Conservation (phyloP, 2,797 vertebrate genomes). For the Gymnopithys bicolor region DNA sequence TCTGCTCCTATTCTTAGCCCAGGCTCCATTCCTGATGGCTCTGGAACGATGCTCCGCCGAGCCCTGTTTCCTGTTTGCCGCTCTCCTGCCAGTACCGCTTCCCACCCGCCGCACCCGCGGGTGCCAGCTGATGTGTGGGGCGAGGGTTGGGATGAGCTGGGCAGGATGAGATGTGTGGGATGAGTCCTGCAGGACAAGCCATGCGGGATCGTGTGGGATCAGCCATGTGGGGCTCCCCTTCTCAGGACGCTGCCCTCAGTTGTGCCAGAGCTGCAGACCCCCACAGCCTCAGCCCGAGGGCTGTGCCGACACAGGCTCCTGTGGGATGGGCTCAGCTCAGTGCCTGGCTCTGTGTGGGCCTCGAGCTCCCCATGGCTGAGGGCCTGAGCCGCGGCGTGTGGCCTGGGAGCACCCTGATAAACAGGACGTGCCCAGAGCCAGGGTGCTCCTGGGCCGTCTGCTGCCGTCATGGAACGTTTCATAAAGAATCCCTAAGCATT, state of each 20-base stretch:
- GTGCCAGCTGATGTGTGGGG: not conserved
- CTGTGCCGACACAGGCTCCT: not conserved
- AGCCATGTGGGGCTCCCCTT: not conserved
- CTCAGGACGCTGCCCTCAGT: fast-evolving
- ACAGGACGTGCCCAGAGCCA: not conserved
- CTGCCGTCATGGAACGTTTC: not conserved
- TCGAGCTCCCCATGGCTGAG: not conserved
- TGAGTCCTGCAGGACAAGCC: not conserved
- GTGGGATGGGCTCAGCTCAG: fast-evolving
- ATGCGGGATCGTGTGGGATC: not conserved
- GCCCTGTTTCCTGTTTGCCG: constrained; percentile 25
- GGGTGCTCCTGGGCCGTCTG: not conserved
- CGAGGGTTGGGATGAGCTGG: not conserved
- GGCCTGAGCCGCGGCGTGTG: fast-evolving
- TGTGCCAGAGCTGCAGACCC: fast-evolving
- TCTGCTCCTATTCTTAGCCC: constrained; percentile 33
- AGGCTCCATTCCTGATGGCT: not conserved
- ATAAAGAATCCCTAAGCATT: not conserved
- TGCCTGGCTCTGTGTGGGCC: not conserved
- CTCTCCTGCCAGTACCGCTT: not conserved
- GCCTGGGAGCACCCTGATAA: not conserved
- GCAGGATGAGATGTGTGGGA: not conserved
- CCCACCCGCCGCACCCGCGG: not conserved
- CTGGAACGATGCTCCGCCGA: not conserved
- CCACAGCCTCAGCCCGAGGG: fast-evolving